Conservation (phyloP, 2,113 vertebrate species). For the Eptatretus burgeri region DNA sequence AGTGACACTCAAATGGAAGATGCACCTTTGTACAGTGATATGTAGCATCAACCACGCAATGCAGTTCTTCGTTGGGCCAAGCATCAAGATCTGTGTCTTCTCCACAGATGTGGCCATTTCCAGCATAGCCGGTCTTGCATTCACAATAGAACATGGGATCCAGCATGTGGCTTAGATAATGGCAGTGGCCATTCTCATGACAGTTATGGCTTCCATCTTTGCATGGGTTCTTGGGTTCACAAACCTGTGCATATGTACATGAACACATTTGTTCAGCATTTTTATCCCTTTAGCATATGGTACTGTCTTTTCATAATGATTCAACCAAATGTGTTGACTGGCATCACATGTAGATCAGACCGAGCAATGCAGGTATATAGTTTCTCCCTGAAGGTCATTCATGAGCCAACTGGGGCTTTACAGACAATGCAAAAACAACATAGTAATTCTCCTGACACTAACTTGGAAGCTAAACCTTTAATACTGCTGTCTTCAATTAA, state of each 20-base stretch:
- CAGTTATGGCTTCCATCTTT: not conserved
- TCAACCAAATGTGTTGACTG: no score
- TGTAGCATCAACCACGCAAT: not conserved
- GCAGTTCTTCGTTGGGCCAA: not conserved
- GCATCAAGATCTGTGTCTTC: not conserved
- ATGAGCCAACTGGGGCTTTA: no score
- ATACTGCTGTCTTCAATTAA: no score
- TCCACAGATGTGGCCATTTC: not conserved
- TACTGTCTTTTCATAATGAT: no score
- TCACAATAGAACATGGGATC: not conserved
- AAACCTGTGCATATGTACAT: not conserved
- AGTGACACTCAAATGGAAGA: not conserved
- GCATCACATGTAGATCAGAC: no score
- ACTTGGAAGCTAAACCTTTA: no score
- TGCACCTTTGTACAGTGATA: constrained; percentile 3
- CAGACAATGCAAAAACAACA: no score
- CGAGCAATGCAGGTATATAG: no score
- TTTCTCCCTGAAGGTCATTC: no score
- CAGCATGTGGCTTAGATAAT: not conserved
- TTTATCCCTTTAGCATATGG: no score
- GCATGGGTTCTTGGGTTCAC: not conserved
- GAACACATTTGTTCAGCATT: no score
- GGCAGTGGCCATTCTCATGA: not conserved
- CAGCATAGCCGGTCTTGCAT: not conserved
- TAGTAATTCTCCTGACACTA: no score